Base-by-base conservation (phyloP, 2,797 vertebrate species). In the Platalea minor region DNA sequence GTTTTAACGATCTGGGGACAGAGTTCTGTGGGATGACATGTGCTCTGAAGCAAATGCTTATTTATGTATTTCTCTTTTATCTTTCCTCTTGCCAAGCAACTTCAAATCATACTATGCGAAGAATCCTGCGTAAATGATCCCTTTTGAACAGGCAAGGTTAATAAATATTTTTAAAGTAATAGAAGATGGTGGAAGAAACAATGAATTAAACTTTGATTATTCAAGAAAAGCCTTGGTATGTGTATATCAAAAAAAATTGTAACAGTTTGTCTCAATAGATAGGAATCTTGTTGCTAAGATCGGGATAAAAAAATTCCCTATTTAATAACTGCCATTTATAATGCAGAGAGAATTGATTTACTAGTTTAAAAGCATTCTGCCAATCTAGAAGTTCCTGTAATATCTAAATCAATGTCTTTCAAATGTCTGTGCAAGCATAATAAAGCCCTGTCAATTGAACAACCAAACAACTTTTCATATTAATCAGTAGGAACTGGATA, bases 401-500 rank as follows among this genome's bases (percentile, higher is more conserved):
- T 96, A 96, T 96, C 95, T 97, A 95, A 98, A 97, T 97, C 97
- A 96, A 95, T 95, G 95, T 96, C 95, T 96, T 97, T 97, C 97
- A 97, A 92, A 97, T 94, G 95, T 91, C 94, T 97, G 73, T 96
- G 91, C 83, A 85, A 97, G 91, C 85, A 96, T 97, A 98, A 98
- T 96, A 98, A 97, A 97, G 95, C 82, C 74, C 82, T 95, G 91
- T 95, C 97, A 97, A 88, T 89, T 96, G 96, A 97, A 96, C 89
- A 97, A 95, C 83, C 74, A 97, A 98, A 95, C 91, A 95, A 89
- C 95, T 96, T 97, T 97, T 97, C 93, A 85, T 96, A 97, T 98
- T 98, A 98, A 98, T 98, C 97, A 97, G 94, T 86, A 91, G 53
- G 94, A 97, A 97, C 91, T 95, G 97, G 97, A 97, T 97, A 97